phyloP scores from a whole-genome alignment of 1,140 invertebrate species.

The Nautilus pompilius region DNA sequence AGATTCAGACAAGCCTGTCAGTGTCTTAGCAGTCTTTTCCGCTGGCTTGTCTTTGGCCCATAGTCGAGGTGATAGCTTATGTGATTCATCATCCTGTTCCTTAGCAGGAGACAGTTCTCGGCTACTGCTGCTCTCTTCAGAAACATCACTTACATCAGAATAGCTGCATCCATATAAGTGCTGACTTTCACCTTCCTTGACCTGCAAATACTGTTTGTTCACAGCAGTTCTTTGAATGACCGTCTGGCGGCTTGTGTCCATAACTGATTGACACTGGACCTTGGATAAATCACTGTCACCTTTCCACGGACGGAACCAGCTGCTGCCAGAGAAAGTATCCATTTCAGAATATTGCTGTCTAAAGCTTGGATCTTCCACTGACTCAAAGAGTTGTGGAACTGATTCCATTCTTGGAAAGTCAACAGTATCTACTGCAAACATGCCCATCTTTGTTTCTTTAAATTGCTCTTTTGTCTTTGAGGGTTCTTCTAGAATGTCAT shows the following conservation, averaged over 20 bases:
- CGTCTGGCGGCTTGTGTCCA: not conserved
- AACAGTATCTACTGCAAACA: not conserved
- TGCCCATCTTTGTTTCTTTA: not conserved
- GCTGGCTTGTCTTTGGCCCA: not conserved
- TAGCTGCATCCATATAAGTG: not conserved
- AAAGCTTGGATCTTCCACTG: too few relatives aligned
- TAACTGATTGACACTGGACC: not conserved
- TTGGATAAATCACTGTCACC: not conserved
- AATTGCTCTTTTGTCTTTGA: not conserved
- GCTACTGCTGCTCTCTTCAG: constrained; percentile 28
- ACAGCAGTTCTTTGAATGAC: not conserved
- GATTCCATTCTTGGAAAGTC: not conserved
- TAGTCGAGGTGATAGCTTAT: constrained; percentile 3
- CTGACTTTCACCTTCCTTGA: not conserved
- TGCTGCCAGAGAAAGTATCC: not conserved
- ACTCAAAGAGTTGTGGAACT: not conserved
- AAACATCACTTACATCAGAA: constrained; percentile 3
- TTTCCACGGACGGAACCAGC: not conserved
- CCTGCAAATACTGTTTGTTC: not conserved
- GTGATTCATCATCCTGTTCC: constrained; percentile 1
- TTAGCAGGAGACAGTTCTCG: constrained; percentile 26
- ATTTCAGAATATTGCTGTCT: not conserved
- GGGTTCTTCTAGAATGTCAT: not conserved
- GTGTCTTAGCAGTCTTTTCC: constrained; percentile 6
- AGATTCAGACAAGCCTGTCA: constrained; percentile 6